Base-by-base conservation (phyloP, 2,888 invertebrate genomes). In the Dynastes hyllus region DNA sequence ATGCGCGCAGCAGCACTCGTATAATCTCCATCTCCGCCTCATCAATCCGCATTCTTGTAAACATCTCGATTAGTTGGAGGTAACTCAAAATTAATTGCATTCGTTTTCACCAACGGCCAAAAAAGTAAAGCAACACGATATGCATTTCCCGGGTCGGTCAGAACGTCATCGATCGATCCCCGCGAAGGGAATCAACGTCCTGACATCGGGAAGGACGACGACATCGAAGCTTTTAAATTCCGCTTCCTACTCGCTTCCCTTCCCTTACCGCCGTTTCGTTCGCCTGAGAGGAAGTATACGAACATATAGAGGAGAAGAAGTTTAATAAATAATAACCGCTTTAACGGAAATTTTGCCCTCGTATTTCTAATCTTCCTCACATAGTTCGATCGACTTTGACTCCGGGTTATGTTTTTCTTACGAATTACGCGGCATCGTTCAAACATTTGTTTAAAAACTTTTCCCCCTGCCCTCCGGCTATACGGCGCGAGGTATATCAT, bases 291-390 rank as follows among this genome's bases (percentile, higher is more conserved):
- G 22, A 22, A 22, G 1, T 37, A 16, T 11, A 16, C 29, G 66
- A n/a, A 66, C n/a, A 37, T 40, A n/a, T 66, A 40, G 29, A 66
- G 29, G 22, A 22, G 22, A 66, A 22, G 40, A 67, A 67, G 22
- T 40, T 67, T 67, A 67, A 67, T 45, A 67, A 67, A 67, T 45
- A 67, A 67, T 45, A 67, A 67, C 66, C 66, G 37, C 66, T 66
- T 66, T 40, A 66, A 16, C 37, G 40, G 53, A 53, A 58, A 9
- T 58, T 58, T 67, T 50, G 22, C 29, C 67, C 45, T 45, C 16
- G 67, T 50, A 67, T 50, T 67, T 50, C 67, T 67, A 67, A 67
- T 67, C 67, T 67, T 67, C 45, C 67, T 50, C 45, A 67, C 45
- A 67, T 67, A 67, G 45, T 67, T 67, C 45, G 66, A 67, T 40